phyloP scores from a whole-genome alignment of 2,113 vertebrate genomes.

The Cyprinodon brontotheroides region DNA sequence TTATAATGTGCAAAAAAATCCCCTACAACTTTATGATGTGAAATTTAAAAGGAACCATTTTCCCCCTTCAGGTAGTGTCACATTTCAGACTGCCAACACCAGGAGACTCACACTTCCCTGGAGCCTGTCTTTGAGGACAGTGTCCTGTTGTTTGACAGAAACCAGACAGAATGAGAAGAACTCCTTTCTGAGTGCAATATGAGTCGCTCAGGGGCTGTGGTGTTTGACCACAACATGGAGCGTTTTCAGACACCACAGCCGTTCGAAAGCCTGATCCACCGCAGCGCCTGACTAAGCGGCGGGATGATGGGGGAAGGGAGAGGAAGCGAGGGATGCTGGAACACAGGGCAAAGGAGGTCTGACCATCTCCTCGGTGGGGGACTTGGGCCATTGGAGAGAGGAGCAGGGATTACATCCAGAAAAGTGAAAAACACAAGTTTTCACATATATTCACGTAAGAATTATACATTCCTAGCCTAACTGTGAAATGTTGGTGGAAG shows the following conservation, averaged over 20 bases:
- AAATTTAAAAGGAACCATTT: constrained; percentile 1
- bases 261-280: constrained; percentile 1
- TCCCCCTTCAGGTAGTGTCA: background rate
- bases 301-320: background rate
- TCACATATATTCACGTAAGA: too few relatives aligned
- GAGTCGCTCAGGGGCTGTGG: constrained; percentile 7
- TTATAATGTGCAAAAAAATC: constrained; percentile 27
- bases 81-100: background rate
- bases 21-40: constrained; percentile 8
- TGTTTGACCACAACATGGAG: constrained; percentile 41
- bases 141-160: constrained; percentile 34
- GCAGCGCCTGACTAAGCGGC: constrained; percentile 14
- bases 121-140: constrained; percentile 40
- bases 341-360: constrained; percentile 4
- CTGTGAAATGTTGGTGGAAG: too few relatives aligned
- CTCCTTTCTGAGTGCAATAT: constrained; percentile 24
- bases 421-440: constrained; percentile 6
- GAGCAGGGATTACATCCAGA: constrained; percentile 43
- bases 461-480: too few relatives aligned
- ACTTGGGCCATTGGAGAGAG: constrained; percentile 19
- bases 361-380: constrained; percentile 46
- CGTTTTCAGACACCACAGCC: constrained; percentile 28
- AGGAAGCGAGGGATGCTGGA: background rate
- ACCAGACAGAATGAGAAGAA: constrained; percentile 39
- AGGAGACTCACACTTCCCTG: constrained; percentile 28